Base-by-base conservation (phyloP, 30 jellyfish, hydroid and myxozoan genomes). In the Morbakka virulenta region DNA sequence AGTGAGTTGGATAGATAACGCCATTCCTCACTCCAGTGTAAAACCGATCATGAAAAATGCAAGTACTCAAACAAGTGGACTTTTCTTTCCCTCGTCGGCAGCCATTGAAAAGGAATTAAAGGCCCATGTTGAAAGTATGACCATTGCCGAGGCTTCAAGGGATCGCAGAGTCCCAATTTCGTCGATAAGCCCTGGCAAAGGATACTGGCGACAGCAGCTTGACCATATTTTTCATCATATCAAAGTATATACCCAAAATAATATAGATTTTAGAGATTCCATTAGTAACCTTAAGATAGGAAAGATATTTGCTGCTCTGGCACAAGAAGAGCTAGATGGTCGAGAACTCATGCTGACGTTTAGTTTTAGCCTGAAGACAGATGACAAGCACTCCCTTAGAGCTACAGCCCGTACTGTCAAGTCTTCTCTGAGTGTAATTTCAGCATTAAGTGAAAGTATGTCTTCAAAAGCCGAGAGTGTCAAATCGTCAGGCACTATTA, bases 171-270 rank as follows among this genome's bases (percentile, higher is more conserved):
- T 80, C 30, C 93, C 93, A 1, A 50, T 70, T 21, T 69, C 85
- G 62, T 73, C 81, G 9, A 73, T 81, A 4, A 91, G 98, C 57
- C 96, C 98, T 63, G 98, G 98, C 4, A 91, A 91, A 72, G 98
- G 98, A 24, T 91, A 77, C 33, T 91, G 98, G 98, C 51, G 98
- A 28, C 98, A 91, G 53, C 98, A 91, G 50, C 63, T 85, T 29
- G 96, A 91, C 32, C 95, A 91, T 72, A 79, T 91, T 1, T 33
- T 79, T 24, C 96, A 91, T 61, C 98, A 91, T 67, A 57, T 91
- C 85, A 91, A 91, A 63, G 76, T 91, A n/a, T 91, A 83, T 64
- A 71, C 98, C 48, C 96, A 84, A 53, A 83, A 84, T 76, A 80
- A 84, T 32, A 65, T 84, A 24, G 98, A 84, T 35, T 91, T 91